Evolutionary conservation across 2,888 invertebrate species (phyloP).

Genomic region (Schizotus pectinicornis): DNA sequence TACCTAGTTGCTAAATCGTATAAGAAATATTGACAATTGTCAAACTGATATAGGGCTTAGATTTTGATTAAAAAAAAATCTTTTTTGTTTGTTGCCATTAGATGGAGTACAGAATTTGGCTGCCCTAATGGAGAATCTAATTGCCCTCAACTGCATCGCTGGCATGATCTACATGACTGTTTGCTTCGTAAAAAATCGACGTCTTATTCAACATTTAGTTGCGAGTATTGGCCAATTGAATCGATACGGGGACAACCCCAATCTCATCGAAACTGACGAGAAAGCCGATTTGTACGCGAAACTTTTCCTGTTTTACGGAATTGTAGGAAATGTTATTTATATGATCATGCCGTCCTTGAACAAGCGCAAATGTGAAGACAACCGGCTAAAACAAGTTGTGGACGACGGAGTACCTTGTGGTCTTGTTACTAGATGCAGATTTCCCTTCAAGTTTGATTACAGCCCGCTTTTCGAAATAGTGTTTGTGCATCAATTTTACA

Average conservation of each 20-base stretch:
- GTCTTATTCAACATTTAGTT: slow-evolving; percentile 24
- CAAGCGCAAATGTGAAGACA: slow-evolving; percentile 33
- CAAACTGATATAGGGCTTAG: not conserved
- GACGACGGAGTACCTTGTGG: slow-evolving; percentile 38
- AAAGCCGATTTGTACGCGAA: slow-evolving; percentile 40
- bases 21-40: not conserved
- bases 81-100: no score
- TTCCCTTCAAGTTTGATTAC: slow-evolving; percentile 40
- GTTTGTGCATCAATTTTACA: slow-evolving; percentile 41
- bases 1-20: no score
- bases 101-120: slow-evolving; percentile 24
- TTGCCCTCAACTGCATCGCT: slow-evolving; percentile 41
- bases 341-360: slow-evolving; percentile 39
- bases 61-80: no score
- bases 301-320: slow-evolving; percentile 38
- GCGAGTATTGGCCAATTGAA: not conserved
- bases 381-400: slow-evolving; percentile 31
- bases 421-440: slow-evolving; percentile 33
- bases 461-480: slow-evolving; percentile 36
- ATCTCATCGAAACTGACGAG: slow-evolving; percentile 33
- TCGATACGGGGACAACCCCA: not conserved
- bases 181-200: slow-evolving; percentile 40
- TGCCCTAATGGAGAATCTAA: slow-evolving; percentile 34
- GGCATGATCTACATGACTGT: slow-evolving; percentile 44
- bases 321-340: slow-evolving; percentile 39